Conservation (phyloP, 2,797 vertebrate species). For the Limosa lapponica region DNA sequence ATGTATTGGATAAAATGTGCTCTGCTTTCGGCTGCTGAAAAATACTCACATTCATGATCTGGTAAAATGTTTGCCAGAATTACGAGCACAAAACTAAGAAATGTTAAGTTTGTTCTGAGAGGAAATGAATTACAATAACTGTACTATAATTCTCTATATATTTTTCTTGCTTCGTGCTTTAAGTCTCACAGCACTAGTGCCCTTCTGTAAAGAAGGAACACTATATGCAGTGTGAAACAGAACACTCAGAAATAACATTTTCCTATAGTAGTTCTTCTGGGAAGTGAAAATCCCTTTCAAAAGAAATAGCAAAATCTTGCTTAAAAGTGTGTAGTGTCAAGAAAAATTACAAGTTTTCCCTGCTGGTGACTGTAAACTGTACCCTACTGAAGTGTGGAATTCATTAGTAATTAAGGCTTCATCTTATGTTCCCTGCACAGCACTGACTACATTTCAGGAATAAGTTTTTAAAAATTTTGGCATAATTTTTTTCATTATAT, state of each 20-base stretch:
- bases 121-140: not conserved
- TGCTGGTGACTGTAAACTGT: not conserved
- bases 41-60: not conserved
- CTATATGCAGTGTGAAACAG: not conserved
- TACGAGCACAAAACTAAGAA: not conserved
- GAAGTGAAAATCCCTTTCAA: not conserved
- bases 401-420: not conserved
- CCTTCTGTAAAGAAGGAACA: not conserved
- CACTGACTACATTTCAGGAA: not conserved
- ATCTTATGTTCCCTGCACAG: not conserved
- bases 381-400: not conserved
- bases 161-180: not conserved
- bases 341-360: not conserved
- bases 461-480: not conserved
- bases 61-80: not conserved
- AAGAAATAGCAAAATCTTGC: not conserved
- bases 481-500: not conserved
- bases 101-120: not conserved
- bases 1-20: not conserved
- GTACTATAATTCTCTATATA: not conserved
- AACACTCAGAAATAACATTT: not conserved
- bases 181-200: not conserved
- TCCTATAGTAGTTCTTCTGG: not conserved
- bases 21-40: not conserved
- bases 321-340: not conserved